A percentile compares a stretch with the other conserved stretches of the same genome.
These are phyloP conservation scores for Delichon dasypus DNA, from an alignment of 2,797 vertebrate genomes.

Conservation along the genomic window DNA sequence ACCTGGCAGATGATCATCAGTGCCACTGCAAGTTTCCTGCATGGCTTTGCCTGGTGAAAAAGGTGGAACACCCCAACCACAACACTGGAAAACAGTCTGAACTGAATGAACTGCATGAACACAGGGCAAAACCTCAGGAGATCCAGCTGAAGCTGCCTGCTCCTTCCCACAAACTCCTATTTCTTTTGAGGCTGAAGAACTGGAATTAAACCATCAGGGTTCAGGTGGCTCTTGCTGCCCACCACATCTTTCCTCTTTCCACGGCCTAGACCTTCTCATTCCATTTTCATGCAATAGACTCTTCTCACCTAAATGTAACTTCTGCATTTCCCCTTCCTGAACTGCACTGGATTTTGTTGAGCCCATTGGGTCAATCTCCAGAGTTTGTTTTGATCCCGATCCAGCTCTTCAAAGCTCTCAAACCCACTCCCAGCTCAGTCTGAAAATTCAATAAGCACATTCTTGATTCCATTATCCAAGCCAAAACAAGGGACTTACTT, in stretches of 20 bases:
- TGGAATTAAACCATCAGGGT: neutral
- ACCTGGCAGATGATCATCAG: neutral
- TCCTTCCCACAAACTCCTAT: neutral
- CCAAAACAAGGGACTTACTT: conserved; percentile 28
- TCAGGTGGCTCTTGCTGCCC: neutral
- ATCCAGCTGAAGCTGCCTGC: neutral
- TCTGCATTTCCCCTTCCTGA: neutral
- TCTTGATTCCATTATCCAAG: neutral
- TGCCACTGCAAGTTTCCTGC: neutral
- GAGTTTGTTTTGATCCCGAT: neutral
- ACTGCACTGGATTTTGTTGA: neutral
- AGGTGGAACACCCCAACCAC: neutral
- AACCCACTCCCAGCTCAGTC: neutral
- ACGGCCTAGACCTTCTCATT: rapidly evolving
- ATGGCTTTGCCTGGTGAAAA: rapidly evolving
- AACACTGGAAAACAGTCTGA: neutral
- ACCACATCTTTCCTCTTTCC: neutral
- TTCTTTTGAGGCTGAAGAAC: neutral
- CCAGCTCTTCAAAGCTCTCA: neutral
- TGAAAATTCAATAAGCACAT: conserved; percentile 43
- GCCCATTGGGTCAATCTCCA: neutral
- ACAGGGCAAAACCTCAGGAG: neutral
- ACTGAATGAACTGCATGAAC: neutral
- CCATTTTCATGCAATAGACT: neutral
- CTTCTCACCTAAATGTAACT: neutral